Conservation (phyloP, 1,140 invertebrate species). For the Bombus ignitus region DNA sequence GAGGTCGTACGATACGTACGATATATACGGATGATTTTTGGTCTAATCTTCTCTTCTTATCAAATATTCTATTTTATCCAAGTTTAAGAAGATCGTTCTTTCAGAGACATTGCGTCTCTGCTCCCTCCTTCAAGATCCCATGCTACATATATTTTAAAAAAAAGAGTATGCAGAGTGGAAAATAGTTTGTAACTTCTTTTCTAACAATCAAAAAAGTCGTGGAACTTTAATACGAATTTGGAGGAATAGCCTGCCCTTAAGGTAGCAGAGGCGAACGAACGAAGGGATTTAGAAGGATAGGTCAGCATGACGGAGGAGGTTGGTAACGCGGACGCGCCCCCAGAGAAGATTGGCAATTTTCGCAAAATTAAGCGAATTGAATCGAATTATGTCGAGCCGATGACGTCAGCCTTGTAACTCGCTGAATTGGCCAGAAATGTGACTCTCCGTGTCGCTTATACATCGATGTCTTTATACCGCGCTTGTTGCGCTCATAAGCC, state of each 20-base stretch:
- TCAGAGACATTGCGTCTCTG: no score
- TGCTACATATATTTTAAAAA: no score
- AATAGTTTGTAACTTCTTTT: not conserved
- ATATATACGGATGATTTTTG: no score
- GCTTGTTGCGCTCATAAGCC: not conserved
- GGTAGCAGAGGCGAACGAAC: not conserved
- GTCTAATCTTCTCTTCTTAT: not conserved
- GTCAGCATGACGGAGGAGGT: constrained; percentile 61
- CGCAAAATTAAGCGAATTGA: constrained; percentile 80
- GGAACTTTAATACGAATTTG: no score
- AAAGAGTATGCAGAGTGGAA: not conserved
- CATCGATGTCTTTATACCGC: constrained; percentile 41
- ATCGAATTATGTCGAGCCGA: constrained; percentile 80
- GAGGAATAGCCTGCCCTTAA: not conserved
- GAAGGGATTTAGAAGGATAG: constrained; percentile 45
- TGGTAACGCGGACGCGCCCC: constrained; percentile 57
- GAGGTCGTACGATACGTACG: no score
- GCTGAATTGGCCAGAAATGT: constrained; percentile 80
- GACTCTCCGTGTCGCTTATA: constrained; percentile 53
- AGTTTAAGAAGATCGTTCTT: not conserved
- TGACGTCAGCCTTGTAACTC: constrained; percentile 79
- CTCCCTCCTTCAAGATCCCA: no score
- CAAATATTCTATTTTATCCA: not conserved
- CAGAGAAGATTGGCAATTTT: constrained; percentile 80
- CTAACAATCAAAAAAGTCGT: not conserved